phyloP scores from a whole-genome alignment of 2,888 invertebrate species.

The Octodonta nipae region DNA sequence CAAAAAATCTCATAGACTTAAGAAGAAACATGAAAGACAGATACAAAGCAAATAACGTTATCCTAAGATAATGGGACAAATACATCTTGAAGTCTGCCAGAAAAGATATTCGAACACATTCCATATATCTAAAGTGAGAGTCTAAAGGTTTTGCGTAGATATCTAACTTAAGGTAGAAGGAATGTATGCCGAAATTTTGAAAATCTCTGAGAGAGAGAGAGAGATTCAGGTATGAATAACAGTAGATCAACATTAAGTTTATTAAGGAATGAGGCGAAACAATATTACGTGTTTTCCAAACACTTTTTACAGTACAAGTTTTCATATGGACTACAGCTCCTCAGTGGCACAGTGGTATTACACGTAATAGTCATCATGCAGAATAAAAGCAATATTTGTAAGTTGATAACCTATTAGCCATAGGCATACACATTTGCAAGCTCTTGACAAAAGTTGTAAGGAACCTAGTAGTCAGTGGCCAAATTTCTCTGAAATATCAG shows the following conservation, averaged over 20 bases:
- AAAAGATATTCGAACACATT: neutral
- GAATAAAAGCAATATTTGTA: neutral
- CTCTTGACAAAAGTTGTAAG: neutral
- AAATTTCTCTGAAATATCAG: too few species aligned
- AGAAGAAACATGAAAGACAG: neutral
- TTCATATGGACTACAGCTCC: neutral
- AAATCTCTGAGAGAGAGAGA: neutral
- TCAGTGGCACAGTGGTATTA: neutral
- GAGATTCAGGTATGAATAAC: neutral
- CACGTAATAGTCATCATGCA: neutral
- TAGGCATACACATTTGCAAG: neutral
- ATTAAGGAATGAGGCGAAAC: neutral
- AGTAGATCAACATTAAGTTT: neutral
- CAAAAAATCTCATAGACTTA: neutral
- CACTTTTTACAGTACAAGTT: neutral
- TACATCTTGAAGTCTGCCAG: neutral
- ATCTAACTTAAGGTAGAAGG: neutral
- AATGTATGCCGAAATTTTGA: too few species aligned
- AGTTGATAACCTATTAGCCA: neutral
- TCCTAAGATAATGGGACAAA: neutral
- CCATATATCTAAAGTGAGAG: neutral
- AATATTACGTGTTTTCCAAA: neutral
- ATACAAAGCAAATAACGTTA: neutral
- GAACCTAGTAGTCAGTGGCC: too few species aligned
- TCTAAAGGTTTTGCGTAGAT: neutral